Evolutionary conservation across 2,113 vertebrate genomes (phyloP), one percentile per base, ranked within the genome.

Genomic region (Micronisus gabar): DNA sequence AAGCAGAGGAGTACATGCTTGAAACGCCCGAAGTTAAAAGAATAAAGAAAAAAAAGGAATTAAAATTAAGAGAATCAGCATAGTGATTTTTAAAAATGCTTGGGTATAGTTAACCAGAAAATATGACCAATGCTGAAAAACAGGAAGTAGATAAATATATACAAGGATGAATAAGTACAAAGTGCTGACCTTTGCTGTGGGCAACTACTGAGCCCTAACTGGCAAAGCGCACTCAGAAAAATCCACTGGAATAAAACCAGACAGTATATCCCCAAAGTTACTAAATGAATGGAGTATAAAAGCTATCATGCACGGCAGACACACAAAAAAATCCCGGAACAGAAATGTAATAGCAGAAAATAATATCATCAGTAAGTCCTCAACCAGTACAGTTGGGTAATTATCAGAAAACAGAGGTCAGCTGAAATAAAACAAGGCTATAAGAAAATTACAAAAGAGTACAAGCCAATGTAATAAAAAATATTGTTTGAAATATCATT

Each of bases 111-210:
- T 79, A 89, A 94, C 30, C 21, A 85, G 84, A 96, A 45, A 13
- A 58, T 27, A 81, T 20, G 4, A 74, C 63, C 20, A 82, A 87
- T 58, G 53, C 38, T 81, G 23, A 85, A 94, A 94, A 95, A 15
- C 18, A 87, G 53, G 88, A 96, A 95, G 76, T 47, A 81, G 32
- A 75, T 68, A 96, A 91, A 95, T 91, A 94, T 76, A 94, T 62
- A 75, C 43, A 75, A 62, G 4, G 40, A 88, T 58, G 25, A 93
- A 2, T 52, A 92, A 85, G 29, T 55, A 72, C 20, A 23, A 91
- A 87, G 29, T 85, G 65, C 62, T 93, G 83, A 92, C 38, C 30
- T 91, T 87, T 66, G 36, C 70, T 58, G 21, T 17, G 45, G 52
- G 30, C 19, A 95, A 41, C 56, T 41, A 79, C 43, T 19, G 72